Percentiles rank a stretch among this genome's conserved stretches.
phyloP scores from a whole-genome alignment of 2,113 vertebrate species.

The Psilopsiagon aymara region DNA sequence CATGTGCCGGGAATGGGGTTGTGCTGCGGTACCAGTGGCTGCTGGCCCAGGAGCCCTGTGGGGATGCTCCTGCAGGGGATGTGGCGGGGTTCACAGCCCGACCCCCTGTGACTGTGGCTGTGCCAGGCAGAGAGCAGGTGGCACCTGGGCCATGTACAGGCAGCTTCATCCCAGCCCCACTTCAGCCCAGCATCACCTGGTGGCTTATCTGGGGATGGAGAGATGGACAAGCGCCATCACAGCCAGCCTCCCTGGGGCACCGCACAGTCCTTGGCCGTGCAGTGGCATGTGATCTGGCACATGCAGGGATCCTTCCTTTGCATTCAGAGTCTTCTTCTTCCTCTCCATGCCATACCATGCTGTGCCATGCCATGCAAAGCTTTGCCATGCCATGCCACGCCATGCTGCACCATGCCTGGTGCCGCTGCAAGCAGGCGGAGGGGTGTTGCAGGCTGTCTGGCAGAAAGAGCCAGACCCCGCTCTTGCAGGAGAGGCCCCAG shows the following conservation, averaged over 20 bases:
- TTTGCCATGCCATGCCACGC: no score
- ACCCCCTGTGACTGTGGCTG: not conserved
- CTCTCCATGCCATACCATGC: not conserved
- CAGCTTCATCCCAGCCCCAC: not conserved
- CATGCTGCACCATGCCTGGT: accelerated
- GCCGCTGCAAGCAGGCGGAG: not conserved
- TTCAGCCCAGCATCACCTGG: not conserved
- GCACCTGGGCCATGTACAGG: not conserved
- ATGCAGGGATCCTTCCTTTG: not conserved
- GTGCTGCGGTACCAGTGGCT: accelerated
- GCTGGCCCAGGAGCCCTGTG: not conserved
- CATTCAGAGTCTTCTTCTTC: accelerated
- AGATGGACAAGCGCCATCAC: not conserved
- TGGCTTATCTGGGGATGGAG: not conserved
- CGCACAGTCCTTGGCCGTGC: not conserved
- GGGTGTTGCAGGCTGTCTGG: accelerated
- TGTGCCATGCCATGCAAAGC: not conserved
- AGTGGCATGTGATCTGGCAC: not conserved
- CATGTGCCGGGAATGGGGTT: not conserved
- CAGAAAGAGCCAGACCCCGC: not conserved
- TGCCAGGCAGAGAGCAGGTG: not conserved
- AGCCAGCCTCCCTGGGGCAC: not conserved
- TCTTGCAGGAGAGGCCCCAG: not conserved
- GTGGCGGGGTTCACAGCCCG: not conserved
- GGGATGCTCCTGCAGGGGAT: not conserved